Conservation (phyloP, 2,797 vertebrate genomes). For the Oreortyx pictus region DNA sequence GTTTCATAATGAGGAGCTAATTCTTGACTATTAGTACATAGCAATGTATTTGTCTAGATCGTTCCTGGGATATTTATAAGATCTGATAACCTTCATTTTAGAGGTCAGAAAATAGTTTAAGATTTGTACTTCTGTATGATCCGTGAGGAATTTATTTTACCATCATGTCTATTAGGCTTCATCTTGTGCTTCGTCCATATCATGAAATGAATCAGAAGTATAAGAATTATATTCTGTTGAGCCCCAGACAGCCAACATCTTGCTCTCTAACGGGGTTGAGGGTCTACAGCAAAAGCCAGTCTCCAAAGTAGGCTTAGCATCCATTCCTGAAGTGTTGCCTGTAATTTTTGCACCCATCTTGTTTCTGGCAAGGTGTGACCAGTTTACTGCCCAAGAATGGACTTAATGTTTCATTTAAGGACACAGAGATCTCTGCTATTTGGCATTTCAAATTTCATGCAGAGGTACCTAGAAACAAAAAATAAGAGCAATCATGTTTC, state of each 20-base stretch:
- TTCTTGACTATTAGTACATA: background rate
- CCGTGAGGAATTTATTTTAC: background rate
- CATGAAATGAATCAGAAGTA: background rate
- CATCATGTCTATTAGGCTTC: background rate
- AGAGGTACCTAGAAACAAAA: background rate
- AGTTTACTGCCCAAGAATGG: background rate
- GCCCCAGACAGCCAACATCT: background rate
- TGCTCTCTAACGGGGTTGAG: background rate
- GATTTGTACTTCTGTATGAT: background rate
- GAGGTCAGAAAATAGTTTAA: background rate
- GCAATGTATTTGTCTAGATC: background rate
- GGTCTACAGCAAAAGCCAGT: background rate
- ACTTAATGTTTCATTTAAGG: background rate
- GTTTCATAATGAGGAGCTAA: background rate
- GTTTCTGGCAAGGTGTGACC: background rate
- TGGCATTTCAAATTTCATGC: background rate
- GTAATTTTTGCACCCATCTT: background rate
- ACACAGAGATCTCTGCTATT: background rate
- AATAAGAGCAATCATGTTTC: background rate
- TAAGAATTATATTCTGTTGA: background rate
- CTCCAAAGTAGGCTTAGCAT: background rate
- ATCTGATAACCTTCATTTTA: background rate
- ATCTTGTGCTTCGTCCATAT: background rate
- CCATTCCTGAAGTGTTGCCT: background rate
- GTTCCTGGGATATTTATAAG: background rate